Base-by-base conservation (phyloP, 2,113 vertebrate genomes). In the Mesoclemmys tuberculata region DNA sequence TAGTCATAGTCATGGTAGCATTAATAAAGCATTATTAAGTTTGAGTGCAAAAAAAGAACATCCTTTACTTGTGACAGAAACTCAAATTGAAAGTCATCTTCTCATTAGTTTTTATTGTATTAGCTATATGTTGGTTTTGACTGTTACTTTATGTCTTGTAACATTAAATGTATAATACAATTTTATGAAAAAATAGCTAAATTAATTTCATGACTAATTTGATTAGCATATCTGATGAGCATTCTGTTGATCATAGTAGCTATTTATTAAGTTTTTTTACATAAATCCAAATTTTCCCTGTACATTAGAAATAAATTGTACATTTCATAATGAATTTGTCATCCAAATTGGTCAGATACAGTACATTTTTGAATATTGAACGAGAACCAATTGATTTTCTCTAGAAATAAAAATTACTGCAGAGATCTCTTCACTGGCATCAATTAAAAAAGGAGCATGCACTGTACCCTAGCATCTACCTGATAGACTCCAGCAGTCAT, bases 1-100 rank as follows among this genome's bases (percentile, higher is more conserved):
- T 98, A 98, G 97, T 97, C 97, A 96, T 93, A 97, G 97, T 87
- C 97, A 97, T 98, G 97, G 93, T 94, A 97, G 95, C 98, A 98
- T 99, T 98, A 98, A 98, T 99, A 98, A 99, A 98, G 98, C 97
- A 98, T 97, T 96, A 97, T 96, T 97, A 96, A 97, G 97, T 98
- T 96, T 93, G 54, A 98, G 98, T 98, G 96, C 96, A 97, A 91
- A 97, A 98, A 96, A 97, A 96, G 97, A 85, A 96, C 97, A 98
- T 98, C 96, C 97, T 98, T 98, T 98, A 98, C 97, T 97, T 98
- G 97, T 98, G 93, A 98, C 97, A 98, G 97, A 98, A 96, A 94
- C 71, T 96, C 97, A 96, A 97, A 96, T 93, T 97, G 96, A 97
- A 93, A 98, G 97, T 98, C 98, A 97, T 96, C 98, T 98, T 86